These are phyloP conservation scores for Sebastes cheni DNA, from an alignment of 2,797 vertebrate genomes.

Conservation along the genomic window DNA sequence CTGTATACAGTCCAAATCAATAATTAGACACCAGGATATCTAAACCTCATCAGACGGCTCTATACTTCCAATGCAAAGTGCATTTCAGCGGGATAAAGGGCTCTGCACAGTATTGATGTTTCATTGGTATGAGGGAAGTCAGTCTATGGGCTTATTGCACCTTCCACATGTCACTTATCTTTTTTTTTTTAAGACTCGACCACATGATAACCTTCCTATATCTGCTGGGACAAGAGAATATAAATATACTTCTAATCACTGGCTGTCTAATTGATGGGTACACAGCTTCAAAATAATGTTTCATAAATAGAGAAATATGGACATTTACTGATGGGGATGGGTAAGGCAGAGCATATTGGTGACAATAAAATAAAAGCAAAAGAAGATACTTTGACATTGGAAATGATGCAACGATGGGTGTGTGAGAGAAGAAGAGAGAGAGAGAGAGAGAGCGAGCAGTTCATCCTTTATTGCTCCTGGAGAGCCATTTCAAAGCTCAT, in stretches of 20 bases:
- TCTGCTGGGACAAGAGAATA: conserved; percentile 41
- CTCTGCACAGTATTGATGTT: conserved; percentile 64
- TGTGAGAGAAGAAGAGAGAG: conserved; percentile 34
- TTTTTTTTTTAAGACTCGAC: conserved; percentile 17
- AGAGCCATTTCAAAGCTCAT: conserved; percentile 93
- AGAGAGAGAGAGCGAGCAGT: conserved; percentile 67
- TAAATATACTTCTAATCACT: conserved; percentile 15
- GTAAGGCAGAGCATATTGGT: conserved; percentile 23
- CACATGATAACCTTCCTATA: conserved; percentile 50
- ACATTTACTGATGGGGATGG: background rate
- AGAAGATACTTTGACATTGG: conserved; percentile 60
- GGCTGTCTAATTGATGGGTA: conserved; percentile 47
- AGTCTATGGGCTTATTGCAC: conserved; percentile 61
- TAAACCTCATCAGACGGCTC: conserved; percentile 70
- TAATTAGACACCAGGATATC: conserved; percentile 74
- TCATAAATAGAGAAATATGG: conserved; percentile 7
- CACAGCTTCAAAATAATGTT: conserved; percentile 9
- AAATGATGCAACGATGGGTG: conserved; percentile 58
- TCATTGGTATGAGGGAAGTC: conserved; percentile 60
- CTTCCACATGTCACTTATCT: conserved; percentile 49
- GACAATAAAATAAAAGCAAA: conserved; percentile 51
- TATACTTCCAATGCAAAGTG: conserved; percentile 70
- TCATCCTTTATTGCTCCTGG: conserved; percentile 87
- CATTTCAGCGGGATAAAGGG: conserved; percentile 66
- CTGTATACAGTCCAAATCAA: conserved; percentile 69